Evolutionary conservation across 2,888 invertebrate species (phyloP).

Genomic region (Sphecodes monilicornis): DNA sequence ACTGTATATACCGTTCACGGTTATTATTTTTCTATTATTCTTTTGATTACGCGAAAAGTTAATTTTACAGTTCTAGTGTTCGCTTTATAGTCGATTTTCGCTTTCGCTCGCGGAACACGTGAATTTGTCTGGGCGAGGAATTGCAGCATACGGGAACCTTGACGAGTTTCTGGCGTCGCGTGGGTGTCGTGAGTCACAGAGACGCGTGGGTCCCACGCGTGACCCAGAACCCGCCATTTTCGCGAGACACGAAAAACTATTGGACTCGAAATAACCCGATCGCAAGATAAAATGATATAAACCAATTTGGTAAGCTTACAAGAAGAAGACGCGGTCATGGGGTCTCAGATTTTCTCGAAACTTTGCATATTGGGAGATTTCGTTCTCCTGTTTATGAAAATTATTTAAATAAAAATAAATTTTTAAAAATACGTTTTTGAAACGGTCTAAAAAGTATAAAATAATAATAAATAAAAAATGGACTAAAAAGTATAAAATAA

Average conservation of each 20-base stretch:
- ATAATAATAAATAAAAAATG: no score
- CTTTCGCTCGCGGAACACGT: conserved; percentile 4
- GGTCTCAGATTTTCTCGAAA: no score
- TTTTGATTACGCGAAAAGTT: background rate
- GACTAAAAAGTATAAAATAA: no score
- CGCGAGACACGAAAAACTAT: conserved; percentile 20
- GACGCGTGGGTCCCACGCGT: conserved; percentile 59
- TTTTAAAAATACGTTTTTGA: no score
- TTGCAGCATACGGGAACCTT: conserved; percentile 53
- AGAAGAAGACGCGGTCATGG: no score
- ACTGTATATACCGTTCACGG: background rate
- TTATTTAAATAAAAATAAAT: no score
- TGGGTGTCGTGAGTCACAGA: conserved; percentile 66
- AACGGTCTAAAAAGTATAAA: no score
- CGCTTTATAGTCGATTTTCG: background rate
- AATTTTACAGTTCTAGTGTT: background rate
- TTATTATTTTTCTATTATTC: background rate
- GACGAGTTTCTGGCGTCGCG: conserved; percentile 46
- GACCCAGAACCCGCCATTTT: conserved; percentile 39
- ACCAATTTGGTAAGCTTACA: background rate
- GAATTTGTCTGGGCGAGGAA: conserved; percentile 19
- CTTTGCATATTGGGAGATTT: no score
- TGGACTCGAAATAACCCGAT: background rate
- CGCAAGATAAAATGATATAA: background rate
- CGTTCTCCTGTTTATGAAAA: no score